Percentiles rank a stretch among this genome's conserved stretches.
Evolutionary conservation across 2,797 vertebrate species (phyloP).

Genomic region (Xenopus petersii): DNA sequence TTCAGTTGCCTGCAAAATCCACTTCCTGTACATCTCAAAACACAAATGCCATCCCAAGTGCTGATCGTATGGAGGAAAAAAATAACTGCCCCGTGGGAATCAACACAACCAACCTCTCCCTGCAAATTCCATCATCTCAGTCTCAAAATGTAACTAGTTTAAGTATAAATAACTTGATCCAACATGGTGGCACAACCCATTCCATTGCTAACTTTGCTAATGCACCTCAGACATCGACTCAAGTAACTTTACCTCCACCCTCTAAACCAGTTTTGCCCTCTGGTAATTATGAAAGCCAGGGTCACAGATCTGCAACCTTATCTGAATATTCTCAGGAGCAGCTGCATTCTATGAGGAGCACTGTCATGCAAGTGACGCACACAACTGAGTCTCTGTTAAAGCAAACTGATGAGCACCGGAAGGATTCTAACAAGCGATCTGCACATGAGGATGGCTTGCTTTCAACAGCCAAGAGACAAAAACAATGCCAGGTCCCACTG

Average conservation of each 20-base stretch:
- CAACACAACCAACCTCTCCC: constrained; percentile 64
- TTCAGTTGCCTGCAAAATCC: constrained; percentile 61
- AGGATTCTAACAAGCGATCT: constrained; percentile 81
- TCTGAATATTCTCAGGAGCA: constrained; percentile 84
- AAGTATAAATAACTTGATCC: constrained; percentile 91
- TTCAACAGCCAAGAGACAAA: constrained; percentile 86
- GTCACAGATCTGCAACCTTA: constrained; percentile 72
- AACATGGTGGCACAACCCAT: constrained; percentile 75
- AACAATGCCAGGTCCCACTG: constrained; percentile 76
- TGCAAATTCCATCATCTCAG: constrained; percentile 72
- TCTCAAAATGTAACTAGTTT: constrained; percentile 76
- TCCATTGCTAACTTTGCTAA: constrained; percentile 78
- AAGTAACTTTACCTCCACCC: constrained; percentile 56
- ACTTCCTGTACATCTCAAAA: constrained; percentile 69
- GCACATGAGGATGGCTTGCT: constrained; percentile 86
- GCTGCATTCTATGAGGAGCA: constrained; percentile 70
- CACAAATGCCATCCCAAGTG: constrained; percentile 55
- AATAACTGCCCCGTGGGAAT: constrained; percentile 67
- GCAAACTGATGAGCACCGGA: constrained; percentile 74
- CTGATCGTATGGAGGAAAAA: constrained; percentile 71
- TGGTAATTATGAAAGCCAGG: constrained; percentile 72
- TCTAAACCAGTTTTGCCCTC: constrained; percentile 71
- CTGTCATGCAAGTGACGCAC: constrained; percentile 67
- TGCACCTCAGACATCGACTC: constrained; percentile 66
- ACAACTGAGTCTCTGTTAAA: constrained; percentile 70